Percentiles rank a stretch among this genome's conserved stretches.
These are phyloP conservation scores for Acrocephalus scirpaceus DNA, from an alignment of 2,797 vertebrate species.

Conservation along the genomic window DNA sequence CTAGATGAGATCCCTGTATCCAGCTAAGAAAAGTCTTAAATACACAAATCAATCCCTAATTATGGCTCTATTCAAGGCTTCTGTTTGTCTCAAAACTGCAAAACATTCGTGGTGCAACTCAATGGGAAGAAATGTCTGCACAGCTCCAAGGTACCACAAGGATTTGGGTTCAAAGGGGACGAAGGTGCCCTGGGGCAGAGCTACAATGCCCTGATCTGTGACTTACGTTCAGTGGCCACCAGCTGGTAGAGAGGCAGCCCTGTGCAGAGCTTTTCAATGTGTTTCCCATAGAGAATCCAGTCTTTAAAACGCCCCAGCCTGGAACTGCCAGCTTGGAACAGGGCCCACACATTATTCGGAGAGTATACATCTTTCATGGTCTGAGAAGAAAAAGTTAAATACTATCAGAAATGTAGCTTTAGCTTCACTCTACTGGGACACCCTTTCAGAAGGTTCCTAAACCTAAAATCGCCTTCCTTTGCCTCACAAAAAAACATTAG, in stretches of 20 bases:
- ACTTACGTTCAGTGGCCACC: slow-evolving; percentile 61
- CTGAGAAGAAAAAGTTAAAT: slow-evolving; percentile 11
- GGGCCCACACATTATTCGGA: slow-evolving; percentile 52
- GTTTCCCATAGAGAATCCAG: slow-evolving; percentile 64
- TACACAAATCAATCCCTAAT: neutral
- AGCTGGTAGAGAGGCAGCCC: slow-evolving; percentile 70
- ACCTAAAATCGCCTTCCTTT: neutral
- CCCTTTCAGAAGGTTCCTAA: neutral
- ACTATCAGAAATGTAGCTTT: neutral
- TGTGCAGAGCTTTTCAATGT: slow-evolving; percentile 65
- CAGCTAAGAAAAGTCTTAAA: neutral
- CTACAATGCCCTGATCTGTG: neutral
- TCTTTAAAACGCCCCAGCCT: neutral
- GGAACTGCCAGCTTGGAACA: slow-evolving; percentile 48
- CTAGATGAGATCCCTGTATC: neutral
- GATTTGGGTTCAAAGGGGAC: neutral
- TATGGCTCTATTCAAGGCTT: neutral
- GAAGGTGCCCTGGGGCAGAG: neutral
- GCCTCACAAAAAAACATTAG: neutral
- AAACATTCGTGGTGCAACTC: neutral
- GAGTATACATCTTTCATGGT: slow-evolving; percentile 58
- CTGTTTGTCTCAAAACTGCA: neutral
- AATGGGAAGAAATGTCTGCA: neutral
- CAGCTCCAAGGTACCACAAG: rapidly evolving
- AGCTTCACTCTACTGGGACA: neutral